Conservation (phyloP, 2,888 invertebrate genomes). For the Apomyelois bistriatella region DNA sequence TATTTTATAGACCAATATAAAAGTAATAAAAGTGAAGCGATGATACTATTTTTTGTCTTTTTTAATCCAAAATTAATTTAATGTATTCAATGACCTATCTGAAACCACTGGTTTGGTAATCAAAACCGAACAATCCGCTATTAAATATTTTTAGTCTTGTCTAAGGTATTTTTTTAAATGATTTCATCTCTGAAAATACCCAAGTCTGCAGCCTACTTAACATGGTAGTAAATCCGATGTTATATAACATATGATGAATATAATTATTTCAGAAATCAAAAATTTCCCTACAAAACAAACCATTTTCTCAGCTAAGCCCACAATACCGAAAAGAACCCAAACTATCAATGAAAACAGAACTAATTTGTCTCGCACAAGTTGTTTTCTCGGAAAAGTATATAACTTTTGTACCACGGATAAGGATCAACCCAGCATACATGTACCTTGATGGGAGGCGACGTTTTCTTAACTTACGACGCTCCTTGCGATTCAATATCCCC, state of each 20-base stretch:
- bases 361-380: slow-evolving; percentile 11
- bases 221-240: too few relatives aligned
- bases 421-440: slow-evolving; percentile 34
- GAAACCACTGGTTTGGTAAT: too few relatives aligned
- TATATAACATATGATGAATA: too few relatives aligned
- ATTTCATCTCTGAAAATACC: too few relatives aligned
- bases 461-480: slow-evolving; percentile 53
- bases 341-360: slow-evolving; percentile 14
- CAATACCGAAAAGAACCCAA: slow-evolving; percentile 4
- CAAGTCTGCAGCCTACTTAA: too few relatives aligned
- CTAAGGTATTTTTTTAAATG: too few relatives aligned
- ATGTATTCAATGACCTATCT: too few relatives aligned
- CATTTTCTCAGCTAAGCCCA: background rate
- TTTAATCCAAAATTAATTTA: too few relatives aligned
- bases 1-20: background rate
- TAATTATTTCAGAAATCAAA: background rate
- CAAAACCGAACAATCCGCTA: too few relatives aligned
- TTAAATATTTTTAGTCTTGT: too few relatives aligned
- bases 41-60: too few relatives aligned
- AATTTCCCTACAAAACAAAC: background rate
- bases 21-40: too few relatives aligned
- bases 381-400: slow-evolving; percentile 8
- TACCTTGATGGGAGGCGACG: slow-evolving; percentile 53
- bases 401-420: slow-evolving; percentile 24
- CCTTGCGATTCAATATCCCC: slow-evolving; percentile 66